Base-by-base conservation (phyloP, 2,797 vertebrate species). In the Hoplostethus atlanticus region DNA sequence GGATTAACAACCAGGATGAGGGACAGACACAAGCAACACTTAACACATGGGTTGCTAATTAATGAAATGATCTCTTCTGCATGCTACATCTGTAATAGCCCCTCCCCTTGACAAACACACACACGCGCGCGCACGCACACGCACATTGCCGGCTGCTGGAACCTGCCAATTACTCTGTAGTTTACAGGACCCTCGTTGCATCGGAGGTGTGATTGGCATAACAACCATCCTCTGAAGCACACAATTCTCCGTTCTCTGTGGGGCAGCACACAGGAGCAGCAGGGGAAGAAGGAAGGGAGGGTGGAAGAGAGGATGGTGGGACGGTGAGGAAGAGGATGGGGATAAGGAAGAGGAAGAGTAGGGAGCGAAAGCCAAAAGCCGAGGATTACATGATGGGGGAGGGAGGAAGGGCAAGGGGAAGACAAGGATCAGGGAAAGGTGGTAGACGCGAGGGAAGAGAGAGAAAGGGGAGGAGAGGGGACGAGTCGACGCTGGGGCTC, bases 151-250 rank as follows among this genome's bases (percentile, higher is more conserved):
- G 87, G 85, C 88, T 84, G 89, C 87, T 90, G 82, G 88, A 93
- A 92, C 89, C 91, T 93, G 93, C 93, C 93, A 94, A 95, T 95
- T 94, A 94, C 90, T 91, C 88, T 90, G 90, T 89, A 92, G 91
- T 93, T 94, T 94, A 94, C 93, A 92, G 92, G 92, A 94, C 91
- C 88, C 91, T 88, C 73, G 73, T 90, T 90, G 87, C 92, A 91
- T 92, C 79, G 66, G 86, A 92, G 90, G 93, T 95, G 95, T 95
- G 94, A 94, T 93, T 92, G 91, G 94, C 95, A 95, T 95, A 94
- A 93, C 92, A 95, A 94, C 92, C 91, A 92, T 83, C 79, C 93
- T 91, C 89, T 68, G 61, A 93, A 90, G 87, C 85, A 86, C 80
- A 83, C 87, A 85, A 88, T 94, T 89, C 92, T 89, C 84, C 85